Evolutionary conservation across 2,888 invertebrate species (phyloP), one percentile per base, ranked within the genome.

Genomic region (Stenodema calcarata): DNA sequence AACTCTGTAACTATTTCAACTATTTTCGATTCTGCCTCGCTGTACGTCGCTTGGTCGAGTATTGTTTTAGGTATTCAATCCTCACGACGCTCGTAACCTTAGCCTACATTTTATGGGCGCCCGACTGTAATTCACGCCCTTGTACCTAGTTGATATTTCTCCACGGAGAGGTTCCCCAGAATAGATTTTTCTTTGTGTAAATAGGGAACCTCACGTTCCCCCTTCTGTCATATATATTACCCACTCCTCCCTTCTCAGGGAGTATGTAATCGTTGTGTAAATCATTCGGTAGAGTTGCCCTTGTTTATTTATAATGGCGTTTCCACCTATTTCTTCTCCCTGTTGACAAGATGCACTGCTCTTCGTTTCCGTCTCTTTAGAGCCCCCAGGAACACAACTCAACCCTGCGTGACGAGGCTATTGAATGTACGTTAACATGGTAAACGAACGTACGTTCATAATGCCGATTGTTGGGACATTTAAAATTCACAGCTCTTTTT

Each of bases 101-200:
- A 78, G 78, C 78, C 78, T 44, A 78, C 78, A 78, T 78, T 78
- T 78, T 47, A 41, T 18, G 30, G 44, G 42, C 23, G 78, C 44
- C 14, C 44, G 23, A 47, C 78, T 18, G 78, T 78, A 78, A 44
- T 44, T 78, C 78, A 78, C 42, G 44, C 47, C 44, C 42, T 78
- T 44, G 78, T 73, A 73, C 73, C 41, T 35, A 16, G 73, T 30
- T n/a, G 73, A 30, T 30, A 73, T 73, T 73, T 23, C 44, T 78
- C 44, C 18, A 23, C 44, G 9, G 44, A 12, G 27, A 9, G 70
- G 14, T 70, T n/a, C 35, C 2, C 73, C 30, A 54, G 54, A 80
- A 80, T 80, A 80, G 80, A 80, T 80, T 78, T 27, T 42, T 28
- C 80, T 54, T 23, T 80, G 80, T 54, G 11, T 80, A 80, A 50